Evolutionary conservation across 2,888 invertebrate genomes (phyloP).

Genomic region (Spatulosminthurus flaviceps): DNA sequence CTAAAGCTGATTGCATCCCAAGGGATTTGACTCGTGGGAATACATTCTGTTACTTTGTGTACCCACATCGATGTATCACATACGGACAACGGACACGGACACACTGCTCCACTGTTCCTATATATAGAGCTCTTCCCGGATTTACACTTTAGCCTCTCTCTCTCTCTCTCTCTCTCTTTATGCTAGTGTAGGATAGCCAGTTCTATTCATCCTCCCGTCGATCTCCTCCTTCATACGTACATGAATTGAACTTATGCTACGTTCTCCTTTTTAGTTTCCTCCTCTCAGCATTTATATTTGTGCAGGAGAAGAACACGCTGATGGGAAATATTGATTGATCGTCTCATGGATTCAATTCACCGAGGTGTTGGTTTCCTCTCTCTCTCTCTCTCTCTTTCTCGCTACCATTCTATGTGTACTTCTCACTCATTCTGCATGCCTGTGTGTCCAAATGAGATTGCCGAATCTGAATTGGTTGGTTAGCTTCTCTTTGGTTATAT

Average conservation of each 20-base stretch:
- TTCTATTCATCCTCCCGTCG: slow-evolving; percentile 4
- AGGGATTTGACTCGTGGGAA: slow-evolving; percentile 52
- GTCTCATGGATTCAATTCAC: slow-evolving; percentile 50
- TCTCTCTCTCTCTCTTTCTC: slow-evolving; percentile 19
- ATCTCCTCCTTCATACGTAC: not conserved
- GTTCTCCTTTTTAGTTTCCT: too few relatives aligned
- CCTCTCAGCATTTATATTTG: not conserved
- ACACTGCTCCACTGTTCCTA: not conserved
- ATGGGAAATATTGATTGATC: slow-evolving; percentile 56
- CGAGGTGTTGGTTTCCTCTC: slow-evolving; percentile 53
- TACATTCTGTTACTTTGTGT: slow-evolving; percentile 41
- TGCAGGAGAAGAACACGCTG: slow-evolving; percentile 9
- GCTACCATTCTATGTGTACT: not conserved
- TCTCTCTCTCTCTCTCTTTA: not conserved
- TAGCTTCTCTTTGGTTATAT: slow-evolving; percentile 42
- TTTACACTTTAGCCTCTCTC: slow-evolving; percentile 12
- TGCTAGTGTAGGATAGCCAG: not conserved
- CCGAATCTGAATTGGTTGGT: slow-evolving; percentile 56
- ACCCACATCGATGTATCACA: slow-evolving; percentile 3
- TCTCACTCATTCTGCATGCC: slow-evolving; percentile 19
- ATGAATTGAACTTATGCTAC: too few relatives aligned
- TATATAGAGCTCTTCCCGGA: not conserved
- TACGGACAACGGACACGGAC: slow-evolving; percentile 3
- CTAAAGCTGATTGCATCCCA: slow-evolving; percentile 57
- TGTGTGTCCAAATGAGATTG: slow-evolving; percentile 55